phyloP scores from a whole-genome alignment of 2,113 vertebrate genomes.

The Brachyhypopomus gauderio region DNA sequence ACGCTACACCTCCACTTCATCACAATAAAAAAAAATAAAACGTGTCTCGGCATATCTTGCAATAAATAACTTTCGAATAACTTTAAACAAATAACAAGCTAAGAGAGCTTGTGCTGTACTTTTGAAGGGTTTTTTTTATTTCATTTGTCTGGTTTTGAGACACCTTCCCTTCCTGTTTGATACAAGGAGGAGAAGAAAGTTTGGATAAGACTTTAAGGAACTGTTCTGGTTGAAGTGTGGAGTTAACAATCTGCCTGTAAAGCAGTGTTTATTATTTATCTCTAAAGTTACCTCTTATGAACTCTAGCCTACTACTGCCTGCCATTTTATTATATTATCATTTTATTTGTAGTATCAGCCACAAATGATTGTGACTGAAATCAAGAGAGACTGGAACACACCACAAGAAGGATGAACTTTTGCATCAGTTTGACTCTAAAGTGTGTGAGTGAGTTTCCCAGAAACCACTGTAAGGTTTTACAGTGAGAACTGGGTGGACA shows the following conservation, averaged over 20 bases:
- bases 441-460: background rate
- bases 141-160: background rate
- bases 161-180: slow-evolving; percentile 12
- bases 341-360: slow-evolving; percentile 18
- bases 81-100: too few species aligned
- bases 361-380: slow-evolving; percentile 38
- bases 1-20: background rate
- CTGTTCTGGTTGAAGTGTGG: background rate
- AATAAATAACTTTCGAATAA: background rate
- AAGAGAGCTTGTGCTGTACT: background rate
- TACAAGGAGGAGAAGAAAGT: background rate
- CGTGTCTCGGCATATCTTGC: background rate
- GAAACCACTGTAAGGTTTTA: background rate
- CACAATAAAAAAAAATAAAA: background rate
- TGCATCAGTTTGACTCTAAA: slow-evolving; percentile 29
- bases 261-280: slow-evolving; percentile 36
- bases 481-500: slow-evolving; percentile 15
- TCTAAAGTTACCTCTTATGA: slow-evolving; percentile 28
- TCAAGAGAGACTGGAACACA: background rate
- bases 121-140: background rate
- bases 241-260: background rate
- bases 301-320: slow-evolving; percentile 41
- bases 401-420: background rate
- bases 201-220: background rate
- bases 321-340: slow-evolving; percentile 14